Evolutionary conservation across 2,113 vertebrate genomes (phyloP).

Genomic region (Barbus barbus): DNA sequence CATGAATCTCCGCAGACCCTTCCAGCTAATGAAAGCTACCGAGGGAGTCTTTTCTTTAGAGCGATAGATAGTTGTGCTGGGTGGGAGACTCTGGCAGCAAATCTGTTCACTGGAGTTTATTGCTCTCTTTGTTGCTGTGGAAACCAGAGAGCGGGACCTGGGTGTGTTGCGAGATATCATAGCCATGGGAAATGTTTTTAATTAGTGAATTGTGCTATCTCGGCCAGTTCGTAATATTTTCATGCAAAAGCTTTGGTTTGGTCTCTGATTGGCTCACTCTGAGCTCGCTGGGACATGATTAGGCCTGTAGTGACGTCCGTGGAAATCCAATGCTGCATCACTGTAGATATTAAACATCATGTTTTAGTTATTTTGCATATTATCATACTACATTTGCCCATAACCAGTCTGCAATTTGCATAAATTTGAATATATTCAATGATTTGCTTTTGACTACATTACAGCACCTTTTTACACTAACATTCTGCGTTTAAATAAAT

Average conservation of each 20-base stretch:
- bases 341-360: neutral
- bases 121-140: slow-evolving; percentile 74
- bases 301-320: neutral
- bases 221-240: slow-evolving; percentile 19
- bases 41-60: neutral
- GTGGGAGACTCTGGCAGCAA: slow-evolving; percentile 55
- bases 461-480: too few species aligned
- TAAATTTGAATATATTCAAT: too few species aligned
- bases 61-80: slow-evolving; percentile 22
- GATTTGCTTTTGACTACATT: too few species aligned
- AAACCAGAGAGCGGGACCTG: slow-evolving; percentile 60
- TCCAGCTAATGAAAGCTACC: neutral
- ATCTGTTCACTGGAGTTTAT: slow-evolving; percentile 60
- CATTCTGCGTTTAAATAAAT: neutral
- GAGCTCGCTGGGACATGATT: neutral
- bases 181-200: slow-evolving; percentile 47
- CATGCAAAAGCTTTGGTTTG: slow-evolving; percentile 7
- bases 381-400: too few species aligned
- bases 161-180: slow-evolving; percentile 41
- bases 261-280: neutral
- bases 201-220: slow-evolving; percentile 47
- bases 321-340: slow-evolving; percentile 12
- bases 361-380: too few species aligned
- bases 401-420: too few species aligned
- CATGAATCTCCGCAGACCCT: neutral